Conservation (phyloP, 2,113 vertebrate genomes). For the Sapayoa aenigma region DNA sequence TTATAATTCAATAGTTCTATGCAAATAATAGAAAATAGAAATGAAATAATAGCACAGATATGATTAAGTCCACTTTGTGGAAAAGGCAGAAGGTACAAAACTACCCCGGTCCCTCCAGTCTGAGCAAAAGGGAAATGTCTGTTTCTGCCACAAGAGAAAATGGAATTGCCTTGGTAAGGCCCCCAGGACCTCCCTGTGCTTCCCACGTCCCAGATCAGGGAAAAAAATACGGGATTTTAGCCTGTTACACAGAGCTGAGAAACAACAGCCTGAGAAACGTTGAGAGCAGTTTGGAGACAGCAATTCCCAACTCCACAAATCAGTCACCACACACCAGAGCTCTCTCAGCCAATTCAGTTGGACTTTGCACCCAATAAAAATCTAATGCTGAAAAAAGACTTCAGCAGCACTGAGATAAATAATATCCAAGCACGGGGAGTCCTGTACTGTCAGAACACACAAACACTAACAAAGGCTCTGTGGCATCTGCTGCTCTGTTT, state of each 20-base stretch:
- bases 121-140: neutral
- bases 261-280: fast-evolving
- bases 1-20: neutral
- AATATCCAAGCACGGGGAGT: neutral
- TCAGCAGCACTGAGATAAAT: neutral
- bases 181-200: neutral
- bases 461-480: neutral
- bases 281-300: neutral
- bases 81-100: neutral
- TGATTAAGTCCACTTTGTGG: too few relatives aligned
- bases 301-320: neutral
- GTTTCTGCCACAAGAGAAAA: neutral
- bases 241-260: neutral
- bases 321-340: neutral
- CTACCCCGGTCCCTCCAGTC: neutral
- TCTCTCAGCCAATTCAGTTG: neutral
- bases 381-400: neutral
- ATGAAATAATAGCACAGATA: too few relatives aligned
- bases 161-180: neutral
- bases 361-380: constrained; percentile 6
- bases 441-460: neutral
- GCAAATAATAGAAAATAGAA: too few relatives aligned
- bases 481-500: neutral
- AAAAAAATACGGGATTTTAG: neutral
- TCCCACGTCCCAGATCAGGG: neutral